Evolutionary conservation across 2,113 vertebrate species (phyloP), one percentile per base, ranked within the genome.

Genomic region (Oncorhynchus keta): DNA sequence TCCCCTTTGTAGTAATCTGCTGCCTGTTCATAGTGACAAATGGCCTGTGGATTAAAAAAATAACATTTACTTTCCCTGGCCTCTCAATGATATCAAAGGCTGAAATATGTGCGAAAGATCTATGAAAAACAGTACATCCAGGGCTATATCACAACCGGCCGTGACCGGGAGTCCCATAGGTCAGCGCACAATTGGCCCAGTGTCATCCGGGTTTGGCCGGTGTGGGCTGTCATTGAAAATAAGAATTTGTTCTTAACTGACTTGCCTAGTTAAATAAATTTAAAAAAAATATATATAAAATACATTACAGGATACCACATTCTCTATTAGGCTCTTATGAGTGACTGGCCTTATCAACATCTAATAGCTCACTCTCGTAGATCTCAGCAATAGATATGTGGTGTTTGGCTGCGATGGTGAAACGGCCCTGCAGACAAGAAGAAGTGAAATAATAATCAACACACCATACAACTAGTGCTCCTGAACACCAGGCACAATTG

Each of bases 1-100:
- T 95, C 94, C n/a, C 94, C 93, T 85, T 95, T 95, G 88, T 94
- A 95, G 83, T 95, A 95, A 81, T 95, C 95, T 2, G 93, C 94
- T 0, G 95, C 93, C 80, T 95, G 94, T 79, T 95, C 94, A 0
- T 95, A 95, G 82, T 95, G 95, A 13, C 91, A 90, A 3, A 95
- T 93, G 5, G 94, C 94, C 94, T 95, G 79, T 12, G 32, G 48
- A 51, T 51, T 0, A 51, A 13, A 51, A 35, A 32, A 32, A 1
- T 32, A 8, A 39, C 30, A 26, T 57, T 26, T 13, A 80, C 12
- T 68, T 26, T 11, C 28, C 48, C 35, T 20, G 59, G 20, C 59
- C 20, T 61, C 20, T 61, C 5, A 61, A 7, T 2, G 26, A 48
- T 74, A 18, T 39, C 13, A 28, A 64, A 16, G 49, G 3, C 39